Percentiles rank a stretch among this genome's conserved stretches.
Conservation (phyloP, 2,797 vertebrate genomes). For the Pogoniulus pusillus region DNA sequence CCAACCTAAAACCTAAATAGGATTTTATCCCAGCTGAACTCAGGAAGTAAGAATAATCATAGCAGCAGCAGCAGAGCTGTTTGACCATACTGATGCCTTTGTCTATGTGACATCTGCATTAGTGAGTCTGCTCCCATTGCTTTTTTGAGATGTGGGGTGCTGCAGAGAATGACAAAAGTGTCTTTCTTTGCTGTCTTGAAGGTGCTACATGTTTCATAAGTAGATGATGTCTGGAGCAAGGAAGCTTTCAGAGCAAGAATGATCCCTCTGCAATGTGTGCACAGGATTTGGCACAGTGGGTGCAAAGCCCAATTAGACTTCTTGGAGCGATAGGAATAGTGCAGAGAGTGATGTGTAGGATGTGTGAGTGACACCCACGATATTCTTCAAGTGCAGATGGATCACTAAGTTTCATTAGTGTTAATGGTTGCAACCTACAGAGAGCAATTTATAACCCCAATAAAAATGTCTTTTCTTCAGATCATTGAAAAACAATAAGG, state of each 20-base stretch:
- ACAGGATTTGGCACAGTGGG: not conserved
- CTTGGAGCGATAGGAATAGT: not conserved
- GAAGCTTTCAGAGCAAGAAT: not conserved
- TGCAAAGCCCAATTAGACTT: not conserved
- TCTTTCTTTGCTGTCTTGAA: not conserved
- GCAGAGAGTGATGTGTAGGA: not conserved
- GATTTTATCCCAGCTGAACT: not conserved
- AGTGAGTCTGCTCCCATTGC: not conserved
- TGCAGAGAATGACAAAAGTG: not conserved
- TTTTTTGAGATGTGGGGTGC: not conserved
- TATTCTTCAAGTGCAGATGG: not conserved
- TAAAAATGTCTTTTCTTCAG: not conserved
- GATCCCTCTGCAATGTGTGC: not conserved
- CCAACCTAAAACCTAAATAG: conserved; percentile 11
- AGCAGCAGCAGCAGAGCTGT: conserved; percentile 1
- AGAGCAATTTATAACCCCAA: not conserved
- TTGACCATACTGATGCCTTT: not conserved
- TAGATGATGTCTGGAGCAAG: not conserved
- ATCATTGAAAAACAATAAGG: not conserved
- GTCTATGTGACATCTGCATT: not conserved
- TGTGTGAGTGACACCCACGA: not conserved
- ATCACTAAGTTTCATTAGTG: conserved; percentile 26
- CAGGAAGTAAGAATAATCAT: not conserved
- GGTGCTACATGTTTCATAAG: not conserved
- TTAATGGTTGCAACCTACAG: not conserved